These are phyloP conservation scores for Megamerina dolium DNA, from an alignment of 2,888 invertebrate species.

Conservation along the genomic window DNA sequence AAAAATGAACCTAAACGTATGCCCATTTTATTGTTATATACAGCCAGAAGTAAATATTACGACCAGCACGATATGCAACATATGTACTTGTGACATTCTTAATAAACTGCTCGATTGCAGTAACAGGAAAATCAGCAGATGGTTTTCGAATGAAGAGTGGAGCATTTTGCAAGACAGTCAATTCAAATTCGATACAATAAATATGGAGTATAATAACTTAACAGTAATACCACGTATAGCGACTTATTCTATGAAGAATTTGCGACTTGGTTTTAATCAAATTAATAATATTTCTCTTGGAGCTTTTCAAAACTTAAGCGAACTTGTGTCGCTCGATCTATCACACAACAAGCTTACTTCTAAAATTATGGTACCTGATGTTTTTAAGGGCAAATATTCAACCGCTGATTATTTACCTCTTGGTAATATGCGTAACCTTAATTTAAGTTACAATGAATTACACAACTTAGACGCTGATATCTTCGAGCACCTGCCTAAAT, in stretches of 20 bases:
- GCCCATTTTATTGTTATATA: too few relatives aligned
- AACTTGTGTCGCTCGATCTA: constrained; percentile 61
- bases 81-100: constrained; percentile 51
- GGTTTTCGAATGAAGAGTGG: constrained; percentile 57
- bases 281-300: constrained; percentile 58
- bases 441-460: constrained; percentile 65
- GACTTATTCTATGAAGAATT: constrained; percentile 46
- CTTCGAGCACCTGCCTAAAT: constrained; percentile 66
- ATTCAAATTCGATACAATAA: constrained; percentile 35
- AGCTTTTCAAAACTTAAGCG: constrained; percentile 60
- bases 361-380: constrained; percentile 56
- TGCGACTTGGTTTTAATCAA: constrained; percentile 60
- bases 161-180: constrained; percentile 37
- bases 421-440: constrained; percentile 31
- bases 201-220: constrained; percentile 39
- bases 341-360: constrained; percentile 63
- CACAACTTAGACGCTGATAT: constrained; percentile 65
- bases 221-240: constrained; percentile 50
- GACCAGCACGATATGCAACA: constrained; percentile 50
- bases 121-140: constrained; percentile 49
- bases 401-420: constrained; percentile 32
- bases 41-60: constrained; percentile 27
- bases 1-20: too few relatives aligned
- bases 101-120: constrained; percentile 54
- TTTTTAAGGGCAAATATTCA: constrained; percentile 57